Conservation (phyloP, 2,888 invertebrate genomes). For the Ormyrus pomaceus region DNA sequence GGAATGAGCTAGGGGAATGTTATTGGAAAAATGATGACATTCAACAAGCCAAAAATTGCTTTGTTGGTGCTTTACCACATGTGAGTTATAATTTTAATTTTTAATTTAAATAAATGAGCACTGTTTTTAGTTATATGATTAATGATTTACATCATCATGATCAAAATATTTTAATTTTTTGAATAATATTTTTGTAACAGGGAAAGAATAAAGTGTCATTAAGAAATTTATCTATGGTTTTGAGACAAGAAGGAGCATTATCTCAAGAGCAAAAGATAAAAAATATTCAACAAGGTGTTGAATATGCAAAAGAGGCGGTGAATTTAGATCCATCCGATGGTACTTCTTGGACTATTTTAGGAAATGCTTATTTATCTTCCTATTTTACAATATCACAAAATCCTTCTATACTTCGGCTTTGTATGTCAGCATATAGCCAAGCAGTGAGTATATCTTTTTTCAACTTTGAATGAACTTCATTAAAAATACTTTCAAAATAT, state of each 20-base stretch:
- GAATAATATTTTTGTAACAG: slow-evolving; percentile 74
- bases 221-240: slow-evolving; percentile 88
- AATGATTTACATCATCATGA: no score
- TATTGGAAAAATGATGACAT: slow-evolving; percentile 92
- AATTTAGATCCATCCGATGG: slow-evolving; percentile 87
- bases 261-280: slow-evolving; percentile 78
- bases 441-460: slow-evolving; percentile 79
- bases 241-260: slow-evolving; percentile 81
- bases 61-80: slow-evolving; percentile 85
- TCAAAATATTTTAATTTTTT: neutral
- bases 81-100: slow-evolving; percentile 74
- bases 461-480: no score
- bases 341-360: slow-evolving; percentile 88
- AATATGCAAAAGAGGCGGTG: slow-evolving; percentile 89
- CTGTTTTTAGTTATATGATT: no score
- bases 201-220: slow-evolving; percentile 85
- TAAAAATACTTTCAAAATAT: neutral
- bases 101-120: no score
- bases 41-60: slow-evolving; percentile 88
- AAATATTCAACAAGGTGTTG: slow-evolving; percentile 84
- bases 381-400: slow-evolving; percentile 87
- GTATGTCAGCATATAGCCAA: slow-evolving; percentile 88
- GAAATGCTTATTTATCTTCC: slow-evolving; percentile 89
- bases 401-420: slow-evolving; percentile 83
- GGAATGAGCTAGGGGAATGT: slow-evolving; percentile 93